Evolutionary conservation across 2,113 vertebrate species (phyloP), one percentile per base, ranked within the genome.

Genomic region (Bubo scandiacus): DNA sequence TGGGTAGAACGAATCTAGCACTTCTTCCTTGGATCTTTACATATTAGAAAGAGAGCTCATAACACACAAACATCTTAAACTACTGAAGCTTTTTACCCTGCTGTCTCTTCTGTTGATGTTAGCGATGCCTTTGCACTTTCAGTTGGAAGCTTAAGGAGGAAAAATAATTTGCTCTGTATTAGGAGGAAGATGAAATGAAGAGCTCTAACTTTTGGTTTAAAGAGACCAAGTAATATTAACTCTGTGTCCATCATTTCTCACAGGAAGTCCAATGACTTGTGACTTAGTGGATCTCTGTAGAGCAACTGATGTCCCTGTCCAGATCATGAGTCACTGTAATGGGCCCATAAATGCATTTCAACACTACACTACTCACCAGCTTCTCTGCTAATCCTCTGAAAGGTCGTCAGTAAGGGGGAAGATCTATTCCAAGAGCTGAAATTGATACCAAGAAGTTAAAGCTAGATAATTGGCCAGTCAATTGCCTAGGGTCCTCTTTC

Each of bases 381-480:
- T 83, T 72, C 93, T 95, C 63, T 90, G 67, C 77, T 93, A 81
- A 80, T 87, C 73, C 78, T 92, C 88, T 84, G 80, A 82, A 89
- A 95, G 81, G 57, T 83, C 36, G 1, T 80, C 91, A 79, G 84
- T 86, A 80, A 95, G 54, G 47, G 85, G 77, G 72, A 71, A 82
- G 67, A 93, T 75, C 62, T 93, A 89, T 86, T 95, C 57, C 81
- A 90, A 92, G 67, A 90, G 91, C 85, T 92, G 85, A 95, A 86
- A 95, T 77, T 80, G 85, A 95, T 75, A 93, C 67, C 81, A 75
- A 92, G 77, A 86, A 80, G 67, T 87, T 90, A 95, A 89, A 88
- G 67, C 81, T 89, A 67, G 67, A 15, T 58, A 93, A 61, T 5
- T 52, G 81, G 75, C 77, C n/a, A 43, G 59, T 78, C 49, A 32